Percentiles rank a stretch among this genome's conserved stretches.
Evolutionary conservation across 2,797 vertebrate genomes (phyloP).

Genomic region (Eulemur albifrons): DNA sequence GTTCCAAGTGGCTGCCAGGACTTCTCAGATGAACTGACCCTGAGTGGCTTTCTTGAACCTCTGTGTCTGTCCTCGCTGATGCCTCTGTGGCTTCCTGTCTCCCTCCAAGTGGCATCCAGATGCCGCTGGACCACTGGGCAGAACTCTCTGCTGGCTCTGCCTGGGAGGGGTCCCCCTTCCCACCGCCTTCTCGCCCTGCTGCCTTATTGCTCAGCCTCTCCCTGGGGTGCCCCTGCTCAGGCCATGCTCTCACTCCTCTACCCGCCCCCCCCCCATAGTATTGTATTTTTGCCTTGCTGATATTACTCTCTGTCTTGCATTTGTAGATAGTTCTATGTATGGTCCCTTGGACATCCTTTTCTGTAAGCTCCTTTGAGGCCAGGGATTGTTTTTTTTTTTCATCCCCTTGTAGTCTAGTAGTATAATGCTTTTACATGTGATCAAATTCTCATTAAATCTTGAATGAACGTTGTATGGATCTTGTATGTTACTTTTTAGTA

Average conservation of each 20-base stretch:
- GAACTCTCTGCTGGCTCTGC: neutral
- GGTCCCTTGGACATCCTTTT: neutral
- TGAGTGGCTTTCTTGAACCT: neutral
- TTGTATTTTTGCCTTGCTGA: neutral
- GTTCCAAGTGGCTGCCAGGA: neutral
- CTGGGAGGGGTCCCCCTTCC: neutral
- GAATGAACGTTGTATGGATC: neutral
- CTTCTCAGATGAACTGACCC: neutral
- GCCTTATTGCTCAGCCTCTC: neutral
- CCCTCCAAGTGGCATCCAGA: neutral
- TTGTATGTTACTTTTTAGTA: neutral
- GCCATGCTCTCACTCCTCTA: neutral
- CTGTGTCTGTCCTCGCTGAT: rapidly evolving
- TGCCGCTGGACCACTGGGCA: neutral
- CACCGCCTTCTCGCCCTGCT: rapidly evolving
- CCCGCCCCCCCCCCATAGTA: neutral
- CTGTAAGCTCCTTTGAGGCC: neutral
- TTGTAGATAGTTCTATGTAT: slow-evolving; percentile 14
- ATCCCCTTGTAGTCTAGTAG: neutral
- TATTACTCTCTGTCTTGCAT: neutral
- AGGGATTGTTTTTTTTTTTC: neutral
- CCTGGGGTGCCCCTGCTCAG: neutral
- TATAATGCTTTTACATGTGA: neutral
- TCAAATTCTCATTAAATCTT: neutral
- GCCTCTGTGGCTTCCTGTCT: neutral